Base-by-base conservation (phyloP, 2,113 vertebrate species). In the Nycticryphes semicollaris region DNA sequence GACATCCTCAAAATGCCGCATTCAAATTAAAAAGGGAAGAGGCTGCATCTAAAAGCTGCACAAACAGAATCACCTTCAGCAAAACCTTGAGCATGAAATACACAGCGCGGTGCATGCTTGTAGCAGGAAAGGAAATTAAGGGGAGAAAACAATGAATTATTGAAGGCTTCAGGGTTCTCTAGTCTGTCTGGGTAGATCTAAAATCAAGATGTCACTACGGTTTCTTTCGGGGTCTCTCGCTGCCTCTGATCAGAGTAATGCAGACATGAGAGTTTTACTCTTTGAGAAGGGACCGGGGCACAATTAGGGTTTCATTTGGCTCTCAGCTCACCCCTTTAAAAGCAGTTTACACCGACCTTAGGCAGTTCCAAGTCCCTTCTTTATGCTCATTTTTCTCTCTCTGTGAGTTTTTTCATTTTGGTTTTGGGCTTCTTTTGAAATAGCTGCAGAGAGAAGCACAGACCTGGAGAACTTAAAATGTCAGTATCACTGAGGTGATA, bases 51-150 rank as follows among this genome's bases (percentile, higher is more conserved):
- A 75, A 82, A 43, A 86, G 86, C 94, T 89, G 76, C 51, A 43
- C 80, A 83, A 77, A 75, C 77, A 88, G 75, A 94, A 93, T 81
- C 92, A 95, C 92, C 97, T 97, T 97, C 92, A 96, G 94, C 87
- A 84, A 86, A 94, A 92, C 95, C 93, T 96, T 97, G 89, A 95
- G 92, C 84, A n/a, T 43, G 91, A 92, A 93, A 73, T 13, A 72
- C 92, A 17, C 8, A 3, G 73, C 77, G 54, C 27, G 6, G 67
- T n/a, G 93, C 64, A 72, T 59, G 84, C 83, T 96, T 6, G 0
- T 74, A 53, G 81, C 89, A 87, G 88, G 63, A 62, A 37, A 93
- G 90, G 91, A 94, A 94, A 95, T 94, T 82, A 90, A 76, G 81
- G 94, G 80, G 83, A 88, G 70, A 91, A 89, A 94, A 83, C 64